Base-by-base conservation (phyloP, 1,140 invertebrate species). In the Centruroides sculpturatus region DNA sequence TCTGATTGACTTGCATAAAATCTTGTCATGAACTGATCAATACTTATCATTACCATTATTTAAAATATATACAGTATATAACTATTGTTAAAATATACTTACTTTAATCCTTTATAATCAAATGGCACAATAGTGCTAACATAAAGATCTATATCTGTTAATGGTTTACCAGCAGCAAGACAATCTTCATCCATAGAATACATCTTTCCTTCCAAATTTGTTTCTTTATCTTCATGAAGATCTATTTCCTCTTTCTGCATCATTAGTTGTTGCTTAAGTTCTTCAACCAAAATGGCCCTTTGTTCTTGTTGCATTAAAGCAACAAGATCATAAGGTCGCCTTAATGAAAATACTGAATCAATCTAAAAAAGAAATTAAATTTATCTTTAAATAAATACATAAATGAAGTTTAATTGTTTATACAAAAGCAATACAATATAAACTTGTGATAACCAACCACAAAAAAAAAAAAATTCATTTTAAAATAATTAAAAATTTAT, bases 261-360 rank as follows among this genome's bases (percentile, higher is more conserved):
- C 7, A 81, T 71, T 47, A 89, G 75, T 66, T 85, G 81, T 64
- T 82, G 73, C 68, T 84, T 83, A 34, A 87, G 71, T 47, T 77
- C 75, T 63, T 83, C 78, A 35, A 87, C 78, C 64, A 80, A 78
- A 53, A 79, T 74, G 67, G 80, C 80, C 35, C 83, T 72, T 56
- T 82, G 80, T 69, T 91, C 88, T 77, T 92, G 89, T 46, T 89
- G 84, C 67, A 91, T 73, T 71, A 92, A 83, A 1, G 83, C 82
- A 53, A 90, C 72, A 35, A 93, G 74, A 73, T 92, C 87, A 71
- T 89, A 82, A 0, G 87, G 86, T 57, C 83, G 76, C 48, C 81
- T 79, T 73, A 92, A 76, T 73, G 85, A 81, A 75, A 86, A 91
- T 3, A 86, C 81, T 5, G 87, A 87, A 69, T 90, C 78, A 66